Base-by-base conservation (phyloP, 2,113 vertebrate genomes). In the Casuarius casuarius region DNA sequence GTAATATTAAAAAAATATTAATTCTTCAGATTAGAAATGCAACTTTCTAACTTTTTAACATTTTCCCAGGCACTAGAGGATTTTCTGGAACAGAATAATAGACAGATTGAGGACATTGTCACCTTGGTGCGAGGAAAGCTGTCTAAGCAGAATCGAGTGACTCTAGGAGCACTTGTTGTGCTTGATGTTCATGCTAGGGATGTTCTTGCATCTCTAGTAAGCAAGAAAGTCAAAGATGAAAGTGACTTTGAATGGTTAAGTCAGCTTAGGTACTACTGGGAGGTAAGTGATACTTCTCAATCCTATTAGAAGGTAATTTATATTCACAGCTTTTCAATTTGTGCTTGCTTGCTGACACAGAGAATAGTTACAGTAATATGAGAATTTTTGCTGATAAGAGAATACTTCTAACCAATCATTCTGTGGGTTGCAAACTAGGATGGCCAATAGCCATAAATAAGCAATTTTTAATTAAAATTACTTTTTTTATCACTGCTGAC, bases 211-310 rank as follows among this genome's bases (percentile, higher is more conserved):
- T 72, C 95, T 9, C 97, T 99, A 31, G 98, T 99, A 52, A 98
- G 97, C 59, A 99, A 99, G 87, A 95, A 96, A 54, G 97, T 99
- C 90, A 98, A 78, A 38, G 98, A 99, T 61, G 99, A 99, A 71
- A 98, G 95, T 40, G 98, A 99, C 97, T 99, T 99, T 75, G 98
- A 99, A 88, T 99, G 99, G 99, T 97, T 99, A 66, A 99, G 98
- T 94, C 99, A 99, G 92, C 98, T 99, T 65, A 98, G 99, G 63
- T 99, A 99, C 97, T 99, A 98, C 91, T 99, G 99, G 99, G 97
- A 98, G 92, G 98, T 99, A 98, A 97, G 98, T 97, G 72, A 87
- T 68, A 56, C 26, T 70, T 65, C 73, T 68, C 76, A 91, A 74
- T 97, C 89, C 93, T 89, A 67, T 96, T 93, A 90, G 67, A 44